Evolutionary conservation across 2,797 vertebrate genomes (phyloP).

Genomic region (Crenuchus spilurus): DNA sequence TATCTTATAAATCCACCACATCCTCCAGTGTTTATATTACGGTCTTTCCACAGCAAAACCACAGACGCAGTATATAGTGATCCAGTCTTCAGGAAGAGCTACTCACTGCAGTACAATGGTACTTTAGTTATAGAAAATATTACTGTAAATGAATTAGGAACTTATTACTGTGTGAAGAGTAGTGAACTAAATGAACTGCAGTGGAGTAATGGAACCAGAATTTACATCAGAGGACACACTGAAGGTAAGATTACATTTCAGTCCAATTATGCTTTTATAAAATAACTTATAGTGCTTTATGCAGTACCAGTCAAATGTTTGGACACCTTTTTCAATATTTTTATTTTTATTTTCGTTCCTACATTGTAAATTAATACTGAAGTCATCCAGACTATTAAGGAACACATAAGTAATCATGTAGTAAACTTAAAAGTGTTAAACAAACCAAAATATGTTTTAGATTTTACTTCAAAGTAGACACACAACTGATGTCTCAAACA

Average conservation of each 20-base stretch:
- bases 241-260: slow-evolving; percentile 17
- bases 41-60: background rate
- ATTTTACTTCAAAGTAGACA: too few species aligned
- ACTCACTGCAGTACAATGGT: slow-evolving; percentile 24
- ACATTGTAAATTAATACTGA: too few species aligned
- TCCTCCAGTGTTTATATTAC: slow-evolving; percentile 23
- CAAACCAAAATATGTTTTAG: too few species aligned
- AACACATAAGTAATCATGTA: too few species aligned
- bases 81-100: background rate
- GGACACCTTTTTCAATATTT: too few species aligned
- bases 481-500: too few species aligned
- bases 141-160: slow-evolving; percentile 27
- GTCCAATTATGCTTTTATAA: too few species aligned
- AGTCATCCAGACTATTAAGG: too few species aligned
- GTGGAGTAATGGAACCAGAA: slow-evolving; percentile 17
- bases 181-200: too few species aligned
- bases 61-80: background rate
- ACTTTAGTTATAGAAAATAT: slow-evolving; percentile 40
- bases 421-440: too few species aligned
- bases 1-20: slow-evolving; percentile 16
- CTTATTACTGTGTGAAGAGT: slow-evolving; percentile 51
- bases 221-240: background rate
- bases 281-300: too few species aligned
- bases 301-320: background rate
- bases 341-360: too few species aligned